Evolutionary conservation across 2,888 invertebrate genomes (phyloP).

Genomic region (Andrena fulva): DNA sequence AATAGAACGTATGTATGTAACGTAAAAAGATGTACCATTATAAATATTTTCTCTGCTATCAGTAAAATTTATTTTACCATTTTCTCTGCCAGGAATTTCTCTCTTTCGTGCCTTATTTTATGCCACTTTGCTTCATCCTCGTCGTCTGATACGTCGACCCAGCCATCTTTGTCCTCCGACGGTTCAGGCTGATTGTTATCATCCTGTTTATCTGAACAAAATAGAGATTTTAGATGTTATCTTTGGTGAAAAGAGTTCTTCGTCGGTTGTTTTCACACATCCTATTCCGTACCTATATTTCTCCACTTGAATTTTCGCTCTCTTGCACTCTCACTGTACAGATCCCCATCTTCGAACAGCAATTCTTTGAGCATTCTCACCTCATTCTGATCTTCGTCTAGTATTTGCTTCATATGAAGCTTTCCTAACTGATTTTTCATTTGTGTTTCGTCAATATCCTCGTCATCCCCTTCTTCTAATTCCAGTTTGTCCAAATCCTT

Average conservation of each 20-base stretch:
- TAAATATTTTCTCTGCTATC: background rate
- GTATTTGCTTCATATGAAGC: conserved; percentile 93
- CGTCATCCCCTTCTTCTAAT: conserved; percentile 93
- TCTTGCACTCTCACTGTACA: conserved; percentile 91
- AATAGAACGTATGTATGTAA: conserved; percentile 30
- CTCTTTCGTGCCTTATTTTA: conserved; percentile 91
- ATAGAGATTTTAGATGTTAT: background rate
- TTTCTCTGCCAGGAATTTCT: conserved; percentile 89
- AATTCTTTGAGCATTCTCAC: conserved; percentile 94
- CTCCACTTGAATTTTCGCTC: conserved; percentile 95
- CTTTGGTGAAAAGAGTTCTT: background rate
- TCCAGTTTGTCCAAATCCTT: conserved; percentile 92
- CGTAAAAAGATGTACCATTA: conserved; percentile 11
- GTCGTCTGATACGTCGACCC: conserved; percentile 88
- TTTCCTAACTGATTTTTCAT: conserved; percentile 92
- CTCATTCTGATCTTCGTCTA: conserved; percentile 95
- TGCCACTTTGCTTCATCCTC: conserved; percentile 92
- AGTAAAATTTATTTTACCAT: conserved; percentile 82
- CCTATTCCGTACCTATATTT: conserved; percentile 87
- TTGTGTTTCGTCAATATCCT: conserved; percentile 92
- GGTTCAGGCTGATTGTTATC: conserved; percentile 78
- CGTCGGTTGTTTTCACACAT: background rate
- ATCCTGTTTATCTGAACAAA: conserved; percentile 79
- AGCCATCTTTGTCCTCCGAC: conserved; percentile 79
- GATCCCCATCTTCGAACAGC: conserved; percentile 95